Percentiles rank a stretch among this genome's conserved stretches.
phyloP scores from a whole-genome alignment of 2,888 invertebrate species.

The Drosophila mettleri region DNA sequence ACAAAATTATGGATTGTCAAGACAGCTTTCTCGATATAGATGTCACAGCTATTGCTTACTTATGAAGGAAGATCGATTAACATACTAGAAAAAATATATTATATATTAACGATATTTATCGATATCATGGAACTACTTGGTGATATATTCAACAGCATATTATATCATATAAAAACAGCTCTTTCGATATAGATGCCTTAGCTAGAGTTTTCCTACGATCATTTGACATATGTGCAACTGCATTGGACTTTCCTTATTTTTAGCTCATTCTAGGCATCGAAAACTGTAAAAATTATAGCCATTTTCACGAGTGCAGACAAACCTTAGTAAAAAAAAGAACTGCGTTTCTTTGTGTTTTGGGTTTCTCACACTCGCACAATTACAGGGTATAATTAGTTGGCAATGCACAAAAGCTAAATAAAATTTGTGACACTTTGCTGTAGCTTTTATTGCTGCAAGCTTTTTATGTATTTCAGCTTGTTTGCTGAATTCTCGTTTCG shows the following conservation, averaged over 20 bases:
- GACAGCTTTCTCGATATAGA: too few relatives aligned
- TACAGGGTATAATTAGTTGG: slow-evolving; percentile 10
- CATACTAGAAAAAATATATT: background rate
- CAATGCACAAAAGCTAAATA: background rate
- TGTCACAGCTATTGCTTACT: background rate
- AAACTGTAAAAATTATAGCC: background rate
- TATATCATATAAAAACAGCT: too few relatives aligned
- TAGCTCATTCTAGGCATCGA: background rate
- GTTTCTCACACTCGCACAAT: background rate
- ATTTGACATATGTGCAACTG: background rate
- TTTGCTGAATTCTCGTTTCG: slow-evolving; percentile 27
- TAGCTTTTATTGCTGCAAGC: slow-evolving; percentile 16
- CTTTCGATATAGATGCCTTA: too few relatives aligned
- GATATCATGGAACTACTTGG: background rate
- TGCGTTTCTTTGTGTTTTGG: background rate
- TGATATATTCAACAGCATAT: background rate
- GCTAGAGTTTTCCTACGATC: background rate
- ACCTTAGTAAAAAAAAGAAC: background rate
- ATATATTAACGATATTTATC: background rate
- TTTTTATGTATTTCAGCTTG: slow-evolving; percentile 11
- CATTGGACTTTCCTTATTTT: background rate
- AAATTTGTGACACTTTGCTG: slow-evolving; percentile 8
- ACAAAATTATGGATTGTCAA: background rate
- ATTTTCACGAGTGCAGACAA: background rate
- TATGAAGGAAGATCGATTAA: background rate